These are phyloP conservation scores for Gobius niger DNA, from an alignment of 2,113 vertebrate species.

Conservation along the genomic window DNA sequence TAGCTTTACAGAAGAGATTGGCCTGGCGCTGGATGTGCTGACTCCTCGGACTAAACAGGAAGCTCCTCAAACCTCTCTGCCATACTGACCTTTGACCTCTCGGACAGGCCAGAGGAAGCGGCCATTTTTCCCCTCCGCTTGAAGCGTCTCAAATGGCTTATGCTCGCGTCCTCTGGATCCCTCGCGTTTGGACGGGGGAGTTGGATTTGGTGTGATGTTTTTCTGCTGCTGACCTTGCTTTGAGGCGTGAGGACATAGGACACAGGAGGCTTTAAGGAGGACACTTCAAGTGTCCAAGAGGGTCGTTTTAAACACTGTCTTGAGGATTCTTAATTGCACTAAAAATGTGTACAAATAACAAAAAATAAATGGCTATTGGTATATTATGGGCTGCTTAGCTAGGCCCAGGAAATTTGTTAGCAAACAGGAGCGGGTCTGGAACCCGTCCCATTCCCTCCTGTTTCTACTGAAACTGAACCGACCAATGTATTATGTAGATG, in stretches of 20 bases:
- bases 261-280: not conserved
- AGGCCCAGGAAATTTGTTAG: not conserved
- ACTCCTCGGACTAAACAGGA: constrained; percentile 74
- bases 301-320: not conserved
- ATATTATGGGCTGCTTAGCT: too few relatives aligned
- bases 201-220: too few relatives aligned
- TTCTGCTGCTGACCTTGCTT: too few relatives aligned
- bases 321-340: not conserved
- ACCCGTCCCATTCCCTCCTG: not conserved
- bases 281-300: not conserved
- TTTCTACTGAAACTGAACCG: not conserved
- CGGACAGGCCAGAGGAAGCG: constrained; percentile 71
- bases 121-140: constrained; percentile 36
- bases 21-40: constrained; percentile 48
- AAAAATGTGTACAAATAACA: not conserved
- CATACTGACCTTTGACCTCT: constrained; percentile 80
- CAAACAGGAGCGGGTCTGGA: not conserved
- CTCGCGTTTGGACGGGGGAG: not conserved
- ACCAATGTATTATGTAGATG: not conserved
- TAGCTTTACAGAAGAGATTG: constrained; percentile 73
- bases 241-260: too few relatives aligned
- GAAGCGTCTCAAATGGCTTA: constrained; percentile 2
- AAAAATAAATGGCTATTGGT: too few relatives aligned
- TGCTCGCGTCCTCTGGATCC: not conserved
- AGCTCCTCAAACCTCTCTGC: constrained; percentile 79